Evolutionary conservation across 2,113 vertebrate genomes (phyloP).

Genomic region (Pavo muticus): DNA sequence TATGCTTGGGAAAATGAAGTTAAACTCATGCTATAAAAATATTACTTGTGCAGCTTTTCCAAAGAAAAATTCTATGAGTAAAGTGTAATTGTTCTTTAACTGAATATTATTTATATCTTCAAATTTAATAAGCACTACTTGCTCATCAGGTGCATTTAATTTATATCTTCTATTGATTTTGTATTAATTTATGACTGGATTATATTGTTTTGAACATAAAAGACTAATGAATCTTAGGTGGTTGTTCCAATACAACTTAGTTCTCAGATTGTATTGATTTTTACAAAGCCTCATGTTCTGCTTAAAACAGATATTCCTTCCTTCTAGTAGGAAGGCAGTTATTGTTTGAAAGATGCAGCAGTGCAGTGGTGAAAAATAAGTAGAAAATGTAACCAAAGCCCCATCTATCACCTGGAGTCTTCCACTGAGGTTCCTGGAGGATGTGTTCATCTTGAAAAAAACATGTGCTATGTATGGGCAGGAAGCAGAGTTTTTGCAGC

Average conservation of each 20-base stretch:
- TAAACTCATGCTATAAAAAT: background rate
- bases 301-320: background rate
- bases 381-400: background rate
- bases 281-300: background rate
- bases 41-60: background rate
- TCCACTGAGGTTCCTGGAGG: background rate
- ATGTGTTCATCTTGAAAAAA: background rate
- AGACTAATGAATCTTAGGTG: background rate
- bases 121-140: background rate
- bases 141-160: background rate
- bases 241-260: constrained; percentile 24
- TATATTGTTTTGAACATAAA: background rate
- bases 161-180: constrained; percentile 23
- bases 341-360: background rate
- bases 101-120: background rate
- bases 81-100: background rate
- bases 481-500: background rate
- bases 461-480: background rate
- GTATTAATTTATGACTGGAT: background rate
- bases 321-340: background rate
- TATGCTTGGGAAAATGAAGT: background rate
- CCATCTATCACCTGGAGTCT: background rate
- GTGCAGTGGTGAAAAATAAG: background rate
- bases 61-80: background rate
- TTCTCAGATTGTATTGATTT: background rate